Conservation (phyloP, 2,888 invertebrate species). For the Helobdella robusta region DNA sequence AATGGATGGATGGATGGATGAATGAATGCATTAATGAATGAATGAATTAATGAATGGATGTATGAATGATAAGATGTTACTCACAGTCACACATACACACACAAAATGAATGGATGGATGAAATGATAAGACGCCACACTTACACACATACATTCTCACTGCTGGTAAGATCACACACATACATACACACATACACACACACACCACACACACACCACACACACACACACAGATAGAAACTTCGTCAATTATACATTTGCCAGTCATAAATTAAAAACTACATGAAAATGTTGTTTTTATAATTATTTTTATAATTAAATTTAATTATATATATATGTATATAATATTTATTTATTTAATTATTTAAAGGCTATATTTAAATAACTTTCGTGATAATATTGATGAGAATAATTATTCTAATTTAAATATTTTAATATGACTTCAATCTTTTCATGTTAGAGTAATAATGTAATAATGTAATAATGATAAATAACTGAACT, state of each 20-base stretch:
- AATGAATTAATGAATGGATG: too few species aligned
- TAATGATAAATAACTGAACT: background rate
- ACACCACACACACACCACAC: background rate
- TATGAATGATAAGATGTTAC: too few species aligned
- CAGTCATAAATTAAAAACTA: too few species aligned
- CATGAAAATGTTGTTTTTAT: background rate
- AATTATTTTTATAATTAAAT: background rate
- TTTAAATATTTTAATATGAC: background rate
- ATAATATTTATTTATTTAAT: background rate
- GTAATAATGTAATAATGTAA: too few species aligned
- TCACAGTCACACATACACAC: slow-evolving; percentile 13
- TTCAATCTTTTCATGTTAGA: too few species aligned
- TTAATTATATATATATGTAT: background rate
- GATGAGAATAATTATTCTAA: background rate
- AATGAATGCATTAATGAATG: slow-evolving; percentile 67
- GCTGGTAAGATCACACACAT: slow-evolving; percentile 1
- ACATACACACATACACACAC: background rate
- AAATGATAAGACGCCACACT: slow-evolving; percentile 70
- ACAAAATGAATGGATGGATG: slow-evolving; percentile 59
- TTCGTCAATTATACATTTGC: too few species aligned
- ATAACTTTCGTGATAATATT: background rate
- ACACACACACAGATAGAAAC: too few species aligned
- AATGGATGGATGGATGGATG: slow-evolving; percentile 74
- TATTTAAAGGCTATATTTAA: background rate
- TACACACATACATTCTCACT: slow-evolving; percentile 83